Conservation (phyloP, 1,140 invertebrate species). For the Drosophila bifasciata region DNA sequence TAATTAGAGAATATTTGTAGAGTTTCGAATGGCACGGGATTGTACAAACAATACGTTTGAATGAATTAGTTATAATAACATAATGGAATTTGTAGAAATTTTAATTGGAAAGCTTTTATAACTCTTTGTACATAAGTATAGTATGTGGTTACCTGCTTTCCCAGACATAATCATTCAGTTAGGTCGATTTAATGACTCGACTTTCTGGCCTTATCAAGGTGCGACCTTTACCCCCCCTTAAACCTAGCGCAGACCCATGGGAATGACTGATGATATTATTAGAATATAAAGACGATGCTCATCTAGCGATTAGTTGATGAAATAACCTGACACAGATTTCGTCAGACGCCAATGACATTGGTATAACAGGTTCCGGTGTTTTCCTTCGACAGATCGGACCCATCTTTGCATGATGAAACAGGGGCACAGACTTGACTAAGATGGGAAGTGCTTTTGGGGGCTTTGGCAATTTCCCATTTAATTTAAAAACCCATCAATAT, state of each 20-base stretch:
- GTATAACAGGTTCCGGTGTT: conserved; percentile 36
- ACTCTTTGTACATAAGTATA: no score
- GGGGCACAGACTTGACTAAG: background rate
- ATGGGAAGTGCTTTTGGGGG: conserved; percentile 7
- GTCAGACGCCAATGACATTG: conserved; percentile 28
- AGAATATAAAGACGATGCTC: conserved; percentile 12
- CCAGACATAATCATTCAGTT: no score
- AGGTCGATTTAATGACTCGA: background rate
- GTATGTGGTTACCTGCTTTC: no score
- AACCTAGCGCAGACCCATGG: background rate
- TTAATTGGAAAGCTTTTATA: background rate
- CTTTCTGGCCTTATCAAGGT: conserved; percentile 13
- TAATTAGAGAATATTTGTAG: conserved; percentile 23
- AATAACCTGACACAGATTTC: conserved; percentile 35
- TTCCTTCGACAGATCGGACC: conserved; percentile 15
- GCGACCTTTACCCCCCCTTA: background rate
- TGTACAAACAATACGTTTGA: background rate
- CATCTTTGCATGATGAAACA: conserved; percentile 36
- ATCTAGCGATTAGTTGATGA: conserved; percentile 46
- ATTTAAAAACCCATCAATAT: conserved; percentile 4
- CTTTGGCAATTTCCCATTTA: background rate
- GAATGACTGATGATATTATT: conserved; percentile 17
- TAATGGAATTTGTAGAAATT: no score
- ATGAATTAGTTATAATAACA: no score
- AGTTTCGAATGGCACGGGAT: background rate